Evolutionary conservation across 2,113 vertebrate genomes (phyloP).

Genomic region (Elgaria multicarinata): DNA sequence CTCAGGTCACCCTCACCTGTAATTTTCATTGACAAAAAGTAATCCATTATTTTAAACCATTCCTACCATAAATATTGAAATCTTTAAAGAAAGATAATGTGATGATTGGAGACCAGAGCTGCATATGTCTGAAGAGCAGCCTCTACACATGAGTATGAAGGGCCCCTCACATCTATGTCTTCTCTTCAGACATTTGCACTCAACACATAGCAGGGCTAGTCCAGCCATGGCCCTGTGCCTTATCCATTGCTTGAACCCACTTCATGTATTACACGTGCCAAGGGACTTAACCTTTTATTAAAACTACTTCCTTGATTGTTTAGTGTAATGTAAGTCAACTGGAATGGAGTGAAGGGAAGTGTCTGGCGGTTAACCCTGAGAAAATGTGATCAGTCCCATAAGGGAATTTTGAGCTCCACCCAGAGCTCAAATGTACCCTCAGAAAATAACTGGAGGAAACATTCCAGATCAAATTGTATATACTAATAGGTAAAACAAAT

Average conservation of each 20-base stretch:
- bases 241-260: background rate
- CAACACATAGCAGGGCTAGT: background rate
- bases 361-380: background rate
- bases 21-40: no score
- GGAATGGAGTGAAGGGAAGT: no score
- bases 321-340: background rate
- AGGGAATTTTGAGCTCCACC: background rate
- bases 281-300: background rate
- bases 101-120: background rate
- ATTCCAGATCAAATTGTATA: background rate
- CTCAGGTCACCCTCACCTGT: no score
- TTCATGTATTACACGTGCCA: background rate
- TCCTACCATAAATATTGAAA: no score
- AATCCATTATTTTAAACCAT: no score
- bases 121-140: background rate
- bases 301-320: background rate
- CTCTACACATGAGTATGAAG: background rate
- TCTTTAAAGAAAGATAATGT: background rate
- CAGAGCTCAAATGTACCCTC: background rate
- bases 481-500: background rate
- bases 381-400: background rate
- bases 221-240: background rate
- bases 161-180: background rate
- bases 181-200: background rate
- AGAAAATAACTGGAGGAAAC: background rate